These are phyloP conservation scores for Catajapyx aquilonaris DNA, from an alignment of 1,140 invertebrate genomes.

Conservation along the genomic window DNA sequence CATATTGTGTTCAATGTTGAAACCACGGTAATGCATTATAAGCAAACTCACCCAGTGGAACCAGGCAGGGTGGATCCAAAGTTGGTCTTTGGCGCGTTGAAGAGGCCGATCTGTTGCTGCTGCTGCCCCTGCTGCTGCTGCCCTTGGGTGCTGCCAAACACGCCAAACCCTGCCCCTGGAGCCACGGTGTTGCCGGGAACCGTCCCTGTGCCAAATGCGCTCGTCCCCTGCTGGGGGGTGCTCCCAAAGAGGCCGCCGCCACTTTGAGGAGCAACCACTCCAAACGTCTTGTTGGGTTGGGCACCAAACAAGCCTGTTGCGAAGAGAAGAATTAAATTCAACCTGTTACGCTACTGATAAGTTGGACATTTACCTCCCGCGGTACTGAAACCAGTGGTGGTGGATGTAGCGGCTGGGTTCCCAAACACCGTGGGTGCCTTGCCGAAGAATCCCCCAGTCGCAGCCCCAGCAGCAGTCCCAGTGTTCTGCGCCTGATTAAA, in stretches of 20 bases:
- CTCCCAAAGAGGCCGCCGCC: constrained; percentile 30
- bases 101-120: constrained; percentile 3
- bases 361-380: constrained; percentile 11
- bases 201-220: constrained; percentile 17
- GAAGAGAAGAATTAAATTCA: constrained; percentile 3
- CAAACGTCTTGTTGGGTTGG: constrained; percentile 5
- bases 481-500: constrained; percentile 15
- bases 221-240: constrained; percentile 19
- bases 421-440: constrained; percentile 19
- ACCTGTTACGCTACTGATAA: constrained; percentile 4
- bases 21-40: no score
- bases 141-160: constrained; percentile 16
- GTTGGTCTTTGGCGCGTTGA: constrained; percentile 4
- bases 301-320: constrained; percentile 9
- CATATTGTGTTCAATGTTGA: no score
- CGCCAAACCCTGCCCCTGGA: constrained; percentile 10
- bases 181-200: constrained; percentile 23
- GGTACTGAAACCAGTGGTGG: constrained; percentile 19
- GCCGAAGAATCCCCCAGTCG: constrained; percentile 13
- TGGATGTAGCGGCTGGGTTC: constrained; percentile 12
- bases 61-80: background rate
- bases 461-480: constrained; percentile 14
- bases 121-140: constrained; percentile 1
- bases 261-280: constrained; percentile 1
- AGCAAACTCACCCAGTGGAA: no score